Percentiles rank a stretch among this genome's conserved stretches.
Evolutionary conservation across 2,888 invertebrate species (phyloP).

Genomic region (Cryptus viduatorius): DNA sequence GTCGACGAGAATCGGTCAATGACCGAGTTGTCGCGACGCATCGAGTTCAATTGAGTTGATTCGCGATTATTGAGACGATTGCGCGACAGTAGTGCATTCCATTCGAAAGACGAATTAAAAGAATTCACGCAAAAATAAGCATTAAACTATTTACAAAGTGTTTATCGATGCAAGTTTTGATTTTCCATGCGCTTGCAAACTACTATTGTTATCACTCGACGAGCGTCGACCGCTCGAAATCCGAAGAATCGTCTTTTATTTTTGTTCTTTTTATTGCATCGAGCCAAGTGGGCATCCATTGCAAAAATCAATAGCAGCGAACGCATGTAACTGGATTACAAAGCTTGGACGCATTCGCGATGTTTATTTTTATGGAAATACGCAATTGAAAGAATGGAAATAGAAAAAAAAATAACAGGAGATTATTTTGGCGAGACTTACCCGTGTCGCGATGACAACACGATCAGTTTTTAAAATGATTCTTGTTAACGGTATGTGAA

Average conservation of each 20-base stretch:
- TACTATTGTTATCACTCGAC: background rate
- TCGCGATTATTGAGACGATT: constrained; percentile 21
- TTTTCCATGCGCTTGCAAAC: background rate
- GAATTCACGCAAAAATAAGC: constrained; percentile 11
- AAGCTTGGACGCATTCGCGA: constrained; percentile 28
- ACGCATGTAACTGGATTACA: constrained; percentile 38
- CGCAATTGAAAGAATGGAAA: background rate
- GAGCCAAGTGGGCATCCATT: constrained; percentile 58
- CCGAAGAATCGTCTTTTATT: background rate
- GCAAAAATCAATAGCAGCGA: constrained; percentile 60
- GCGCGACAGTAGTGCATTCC: background rate
- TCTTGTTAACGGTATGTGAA: background rate
- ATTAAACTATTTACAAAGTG: background rate
- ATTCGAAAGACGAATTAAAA: background rate
- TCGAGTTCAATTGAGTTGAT: background rate
- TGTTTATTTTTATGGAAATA: constrained; percentile 18
- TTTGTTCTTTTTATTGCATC: constrained; percentile 4
- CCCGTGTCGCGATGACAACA: constrained; percentile 15
- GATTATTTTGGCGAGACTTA: constrained; percentile 5
- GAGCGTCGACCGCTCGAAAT: background rate
- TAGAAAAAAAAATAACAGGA: background rate
- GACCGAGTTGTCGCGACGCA: constrained; percentile 31
- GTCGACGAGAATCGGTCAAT: constrained; percentile 17
- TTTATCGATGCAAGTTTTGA: background rate
- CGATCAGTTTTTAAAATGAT: constrained; percentile 19